These are phyloP conservation scores for Synanthedon vespiformis DNA, from an alignment of 2,888 invertebrate genomes.

Conservation along the genomic window DNA sequence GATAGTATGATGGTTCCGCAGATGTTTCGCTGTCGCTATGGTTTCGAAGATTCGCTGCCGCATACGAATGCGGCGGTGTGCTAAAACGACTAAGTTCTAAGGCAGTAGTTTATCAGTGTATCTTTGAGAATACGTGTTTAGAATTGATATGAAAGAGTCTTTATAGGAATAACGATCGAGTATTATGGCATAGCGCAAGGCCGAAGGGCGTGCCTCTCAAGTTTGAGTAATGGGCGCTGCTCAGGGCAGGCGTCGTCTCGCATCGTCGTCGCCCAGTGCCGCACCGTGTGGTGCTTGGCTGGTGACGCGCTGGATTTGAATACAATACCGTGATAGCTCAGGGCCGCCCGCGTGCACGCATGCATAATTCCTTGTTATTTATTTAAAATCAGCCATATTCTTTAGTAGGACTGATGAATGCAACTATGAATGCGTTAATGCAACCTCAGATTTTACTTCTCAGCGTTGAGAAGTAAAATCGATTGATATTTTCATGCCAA, in stretches of 20 bases:
- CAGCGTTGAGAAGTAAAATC: neutral
- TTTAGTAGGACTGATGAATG: constrained; percentile 28
- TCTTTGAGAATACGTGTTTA: too few relatives aligned
- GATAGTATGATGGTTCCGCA: too few relatives aligned
- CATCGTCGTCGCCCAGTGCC: neutral
- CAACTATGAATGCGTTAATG: constrained; percentile 24
- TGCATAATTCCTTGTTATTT: constrained; percentile 51
- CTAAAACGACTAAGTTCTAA: too few relatives aligned
- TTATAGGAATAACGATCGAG: too few relatives aligned
- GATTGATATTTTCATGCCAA: constrained; percentile 14
- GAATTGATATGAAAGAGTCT: too few relatives aligned
- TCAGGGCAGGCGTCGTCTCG: constrained; percentile 18
- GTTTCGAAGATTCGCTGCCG: too few relatives aligned
- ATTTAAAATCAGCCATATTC: constrained; percentile 55
- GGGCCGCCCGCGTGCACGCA: constrained; percentile 53
- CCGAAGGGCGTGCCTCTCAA: constrained; percentile 30
- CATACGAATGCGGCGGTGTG: too few relatives aligned
- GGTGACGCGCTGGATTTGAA: constrained; percentile 56
- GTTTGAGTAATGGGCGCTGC: constrained; percentile 39
- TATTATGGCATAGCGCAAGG: neutral
- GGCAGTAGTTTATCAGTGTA: too few relatives aligned
- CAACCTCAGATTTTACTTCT: too few relatives aligned
- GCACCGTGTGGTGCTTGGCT: constrained; percentile 20
- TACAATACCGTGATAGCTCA: constrained; percentile 66
- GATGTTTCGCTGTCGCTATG: too few relatives aligned